Percentiles rank a stretch among this genome's conserved stretches.
Conservation (phyloP, 92 coral and sea anemone genomes). For the Heliopora coerulea region DNA sequence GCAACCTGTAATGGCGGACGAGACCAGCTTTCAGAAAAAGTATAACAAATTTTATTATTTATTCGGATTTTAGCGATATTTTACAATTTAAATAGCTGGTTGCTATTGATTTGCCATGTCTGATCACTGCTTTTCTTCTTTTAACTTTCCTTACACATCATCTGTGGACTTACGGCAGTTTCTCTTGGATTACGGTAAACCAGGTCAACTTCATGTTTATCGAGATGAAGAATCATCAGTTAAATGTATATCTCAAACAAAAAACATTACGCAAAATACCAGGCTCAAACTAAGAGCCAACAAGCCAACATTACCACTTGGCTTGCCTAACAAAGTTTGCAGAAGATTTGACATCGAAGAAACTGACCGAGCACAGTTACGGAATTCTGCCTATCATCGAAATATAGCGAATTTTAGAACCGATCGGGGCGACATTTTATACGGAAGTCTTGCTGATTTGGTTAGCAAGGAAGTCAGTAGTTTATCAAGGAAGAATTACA, state of each 20-base stretch:
- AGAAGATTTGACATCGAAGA: constrained; percentile 27
- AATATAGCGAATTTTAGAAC: not conserved
- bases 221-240: constrained; percentile 37
- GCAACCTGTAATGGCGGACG: no score
- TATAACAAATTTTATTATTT: not conserved
- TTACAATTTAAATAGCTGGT: not conserved
- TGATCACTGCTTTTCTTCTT: constrained; percentile 54
- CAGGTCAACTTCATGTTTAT: constrained; percentile 59
- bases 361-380: not conserved
- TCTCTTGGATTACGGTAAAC: constrained; percentile 77
- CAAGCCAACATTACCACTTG: constrained; percentile 68
- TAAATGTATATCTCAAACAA: constrained; percentile 49
- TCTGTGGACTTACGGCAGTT: constrained; percentile 59
- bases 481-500: no score
- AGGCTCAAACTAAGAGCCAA: constrained; percentile 44
- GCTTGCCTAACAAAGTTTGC: constrained; percentile 53
- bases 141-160: constrained; percentile 69
- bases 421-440: not conserved
- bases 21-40: no score
- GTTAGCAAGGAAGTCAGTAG: no score
- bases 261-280: constrained; percentile 30
- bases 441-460: not conserved
- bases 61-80: not conserved
- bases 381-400: constrained; percentile 10
- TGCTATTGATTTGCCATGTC: not conserved